Evolutionary conservation across 2,888 invertebrate species (phyloP).

Genomic region (Eupithecia inturbata): DNA sequence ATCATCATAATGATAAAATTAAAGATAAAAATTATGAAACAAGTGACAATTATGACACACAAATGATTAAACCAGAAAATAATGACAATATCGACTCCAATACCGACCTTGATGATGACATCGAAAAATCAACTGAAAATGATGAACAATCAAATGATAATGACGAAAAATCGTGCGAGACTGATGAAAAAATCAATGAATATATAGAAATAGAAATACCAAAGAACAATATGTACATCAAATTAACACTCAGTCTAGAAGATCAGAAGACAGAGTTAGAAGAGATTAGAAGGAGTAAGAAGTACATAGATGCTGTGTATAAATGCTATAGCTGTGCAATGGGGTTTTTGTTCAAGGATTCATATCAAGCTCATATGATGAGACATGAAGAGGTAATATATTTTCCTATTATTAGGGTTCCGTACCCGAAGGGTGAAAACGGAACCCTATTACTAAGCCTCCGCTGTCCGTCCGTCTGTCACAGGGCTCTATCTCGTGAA

Average conservation of each 20-base stretch:
- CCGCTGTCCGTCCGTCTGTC: too few species aligned
- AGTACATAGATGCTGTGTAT: conserved; percentile 70
- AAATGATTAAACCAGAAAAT: not conserved
- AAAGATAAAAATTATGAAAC: conserved; percentile 5
- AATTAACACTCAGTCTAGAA: conserved; percentile 63
- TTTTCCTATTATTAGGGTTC: too few species aligned
- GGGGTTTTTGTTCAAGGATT: conserved; percentile 74
- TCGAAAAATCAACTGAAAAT: not conserved
- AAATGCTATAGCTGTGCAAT: conserved; percentile 74
- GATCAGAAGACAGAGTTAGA: conserved; percentile 73
- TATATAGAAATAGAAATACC: conserved; percentile 11
- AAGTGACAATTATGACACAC: conserved; percentile 13
- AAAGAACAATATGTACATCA: conserved; percentile 58
- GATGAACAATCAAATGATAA: conserved; percentile 2
- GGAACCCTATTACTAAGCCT: too few species aligned
- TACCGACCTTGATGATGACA: conserved; percentile 3
- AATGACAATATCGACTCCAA: not conserved
- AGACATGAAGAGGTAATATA: conserved; percentile 74
- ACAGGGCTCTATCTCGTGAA: too few species aligned
- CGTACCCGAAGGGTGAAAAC: too few species aligned
- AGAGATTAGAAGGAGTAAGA: conserved; percentile 65
- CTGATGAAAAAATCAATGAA: conserved; percentile 12
- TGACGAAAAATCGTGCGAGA: conserved; percentile 4
- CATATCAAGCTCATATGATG: conserved; percentile 79
- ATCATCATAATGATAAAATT: not conserved